Evolutionary conservation across 2,888 invertebrate species (phyloP), one percentile per base, ranked within the genome.

Genomic region (Synergus umbraculus): DNA sequence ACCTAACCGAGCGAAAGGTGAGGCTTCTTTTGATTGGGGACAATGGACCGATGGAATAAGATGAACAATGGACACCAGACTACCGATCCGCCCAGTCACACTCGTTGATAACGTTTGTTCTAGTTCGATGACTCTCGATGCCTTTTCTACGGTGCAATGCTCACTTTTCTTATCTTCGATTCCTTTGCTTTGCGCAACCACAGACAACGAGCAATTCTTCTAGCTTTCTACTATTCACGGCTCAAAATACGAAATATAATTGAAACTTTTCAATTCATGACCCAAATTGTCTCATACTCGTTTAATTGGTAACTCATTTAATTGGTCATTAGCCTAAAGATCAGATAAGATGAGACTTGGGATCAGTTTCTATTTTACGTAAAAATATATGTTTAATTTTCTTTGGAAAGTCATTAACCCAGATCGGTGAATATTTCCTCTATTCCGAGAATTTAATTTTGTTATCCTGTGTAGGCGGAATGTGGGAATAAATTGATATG

Each of bases 1-100:
- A 76, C 54, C 77, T 73, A 79, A 67, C 66, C 54, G 37, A 54
- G 54, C 73, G 73, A 73, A 13, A 73, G 73, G 8, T 49, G 37
- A 73, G 49, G 73, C 73, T 7, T 73, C 73, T 73, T 73, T 73
- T 73, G 54, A 73, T 49, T 49, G 54, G n/a, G 37, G 49, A 54
- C 49, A 49, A 54, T n/a, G 41, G 69, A 43, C 44, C 66, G 37
- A 37, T 18, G 78, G 66, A 81, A 81, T 79, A 81, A 79, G 73
- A 76, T 65, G 81, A 54, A 79, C 79, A 81, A 81, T 76, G 77
- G 76, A 79, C 77, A 67, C 63, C 73, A 76, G 76, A 78, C 60
- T 73, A 44, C 73, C 76, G 78, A 81, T 81, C 76, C 77, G 79
- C 78, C 79, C 78, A 81, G 81, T 81, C 81, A 64, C 77, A 78